Percentiles rank a stretch among this genome's conserved stretches.
These are phyloP conservation scores for Distichodus sexfasciatus DNA, from an alignment of 2,797 vertebrate species.

Conservation along the genomic window DNA sequence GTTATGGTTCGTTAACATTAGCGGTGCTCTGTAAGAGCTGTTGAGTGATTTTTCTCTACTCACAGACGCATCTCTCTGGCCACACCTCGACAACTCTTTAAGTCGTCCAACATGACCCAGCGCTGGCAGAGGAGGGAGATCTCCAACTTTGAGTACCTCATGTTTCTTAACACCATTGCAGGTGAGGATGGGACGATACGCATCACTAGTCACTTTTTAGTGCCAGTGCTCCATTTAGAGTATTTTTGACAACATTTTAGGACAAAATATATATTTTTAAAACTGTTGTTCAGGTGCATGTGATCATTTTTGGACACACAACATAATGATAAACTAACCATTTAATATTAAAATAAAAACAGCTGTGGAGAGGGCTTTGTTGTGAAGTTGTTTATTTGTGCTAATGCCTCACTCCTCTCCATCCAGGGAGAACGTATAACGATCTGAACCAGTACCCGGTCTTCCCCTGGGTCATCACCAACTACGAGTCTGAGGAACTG, in stretches of 20 bases:
- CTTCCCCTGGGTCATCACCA: conserved; percentile 97
- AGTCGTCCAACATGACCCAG: conserved; percentile 99
- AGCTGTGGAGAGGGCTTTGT: too few species aligned
- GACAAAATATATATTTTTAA: too few species aligned
- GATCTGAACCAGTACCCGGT: conserved; percentile 97
- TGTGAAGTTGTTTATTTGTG: not conserved
- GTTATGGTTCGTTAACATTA: too few species aligned
- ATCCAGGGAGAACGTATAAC: conserved; percentile 93
- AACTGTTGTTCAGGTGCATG: too few species aligned
- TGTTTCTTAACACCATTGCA: conserved; percentile 99
- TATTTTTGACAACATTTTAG: too few species aligned
- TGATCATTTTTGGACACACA: too few species aligned
- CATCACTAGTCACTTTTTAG: too few species aligned
- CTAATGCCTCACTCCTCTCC: too few species aligned
- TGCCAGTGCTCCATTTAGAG: too few species aligned
- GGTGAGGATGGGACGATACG: too few species aligned
- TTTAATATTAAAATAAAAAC: too few species aligned
- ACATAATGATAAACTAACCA: too few species aligned
- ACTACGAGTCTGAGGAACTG: conserved; percentile 96
- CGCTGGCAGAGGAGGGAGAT: conserved; percentile 98
- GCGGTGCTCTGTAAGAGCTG: not conserved
- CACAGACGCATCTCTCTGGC: conserved; percentile 91
- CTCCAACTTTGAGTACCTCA: conserved; percentile 98
- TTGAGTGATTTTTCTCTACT: conserved; percentile 30
- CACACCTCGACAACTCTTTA: conserved; percentile 97